Evolutionary conservation across 2,888 invertebrate genomes (phyloP).

Genomic region (Gymnoscelis rufifasciata): DNA sequence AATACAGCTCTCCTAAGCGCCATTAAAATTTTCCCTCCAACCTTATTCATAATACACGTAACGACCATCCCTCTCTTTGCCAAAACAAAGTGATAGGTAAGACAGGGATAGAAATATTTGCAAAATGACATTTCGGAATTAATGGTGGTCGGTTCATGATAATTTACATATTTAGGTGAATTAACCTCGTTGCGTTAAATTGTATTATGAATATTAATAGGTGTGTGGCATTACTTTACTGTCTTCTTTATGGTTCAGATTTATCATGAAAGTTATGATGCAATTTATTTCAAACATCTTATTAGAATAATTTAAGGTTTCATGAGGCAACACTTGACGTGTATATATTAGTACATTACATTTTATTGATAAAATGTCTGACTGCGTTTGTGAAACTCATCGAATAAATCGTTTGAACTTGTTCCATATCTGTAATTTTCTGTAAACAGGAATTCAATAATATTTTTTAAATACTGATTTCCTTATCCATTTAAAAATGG

Average conservation of each 20-base stretch:
- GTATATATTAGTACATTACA: no score
- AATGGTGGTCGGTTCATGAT: conserved; percentile 79
- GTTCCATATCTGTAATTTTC: not conserved
- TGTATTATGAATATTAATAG: conserved; percentile 80
- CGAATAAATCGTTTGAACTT: no score
- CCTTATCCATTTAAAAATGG: no score
- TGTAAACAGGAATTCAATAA: conserved; percentile 19
- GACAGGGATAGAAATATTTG: conserved; percentile 60
- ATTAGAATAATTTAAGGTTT: no score
- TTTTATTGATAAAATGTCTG: no score
- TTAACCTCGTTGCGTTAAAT: conserved; percentile 78
- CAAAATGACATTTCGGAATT: conserved; percentile 75
- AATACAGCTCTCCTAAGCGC: conserved; percentile 79
- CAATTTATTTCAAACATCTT: conserved; percentile 20
- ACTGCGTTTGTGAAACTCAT: no score
- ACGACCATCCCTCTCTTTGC: conserved; percentile 44
- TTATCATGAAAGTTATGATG: conserved; percentile 35
- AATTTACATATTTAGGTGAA: conserved; percentile 81
- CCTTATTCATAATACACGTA: conserved; percentile 75
- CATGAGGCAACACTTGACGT: no score
- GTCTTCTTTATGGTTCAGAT: conserved; percentile 64
- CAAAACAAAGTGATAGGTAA: conserved; percentile 23
- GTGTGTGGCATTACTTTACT: conserved; percentile 59
- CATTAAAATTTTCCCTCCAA: conserved; percentile 78
- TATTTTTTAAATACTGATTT: no score